These are phyloP conservation scores for Prorops nasuta DNA, from an alignment of 1,140 invertebrate species.

Conservation along the genomic window DNA sequence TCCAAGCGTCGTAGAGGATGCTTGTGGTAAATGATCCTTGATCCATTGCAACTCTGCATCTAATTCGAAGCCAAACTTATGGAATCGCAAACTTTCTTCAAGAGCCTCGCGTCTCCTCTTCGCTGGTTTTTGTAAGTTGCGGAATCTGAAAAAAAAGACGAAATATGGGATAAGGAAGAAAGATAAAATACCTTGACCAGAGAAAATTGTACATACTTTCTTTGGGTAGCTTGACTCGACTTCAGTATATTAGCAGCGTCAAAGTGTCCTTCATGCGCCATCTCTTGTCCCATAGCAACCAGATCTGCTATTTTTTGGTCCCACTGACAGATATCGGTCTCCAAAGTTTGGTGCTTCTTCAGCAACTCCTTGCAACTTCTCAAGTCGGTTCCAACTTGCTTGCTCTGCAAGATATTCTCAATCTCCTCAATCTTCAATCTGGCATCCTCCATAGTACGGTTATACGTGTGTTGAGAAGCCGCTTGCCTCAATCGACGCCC, in stretches of 20 bases:
- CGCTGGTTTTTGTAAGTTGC: slow-evolving; percentile 65
- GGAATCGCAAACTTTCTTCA: slow-evolving; percentile 83
- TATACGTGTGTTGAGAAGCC: slow-evolving; percentile 76
- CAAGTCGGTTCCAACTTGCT: slow-evolving; percentile 80
- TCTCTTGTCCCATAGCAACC: slow-evolving; percentile 77
- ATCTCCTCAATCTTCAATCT: slow-evolving; percentile 79
- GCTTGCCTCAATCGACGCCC: slow-evolving; percentile 76
- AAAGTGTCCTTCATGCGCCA: slow-evolving; percentile 92
- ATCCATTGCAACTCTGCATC: slow-evolving; percentile 96
- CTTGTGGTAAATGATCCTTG: slow-evolving; percentile 81
- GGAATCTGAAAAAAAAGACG: slow-evolving; percentile 50
- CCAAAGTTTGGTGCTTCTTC: slow-evolving; percentile 79
- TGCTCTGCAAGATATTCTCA: slow-evolving; percentile 70
- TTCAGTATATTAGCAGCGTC: slow-evolving; percentile 83
- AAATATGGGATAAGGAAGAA: not conserved
- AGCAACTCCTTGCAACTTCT: slow-evolving; percentile 85
- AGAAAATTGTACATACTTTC: slow-evolving; percentile 52
- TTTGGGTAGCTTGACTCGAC: slow-evolving; percentile 73
- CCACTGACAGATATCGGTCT: slow-evolving; percentile 78
- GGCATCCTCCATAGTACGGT: slow-evolving; percentile 76
- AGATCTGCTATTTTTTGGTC: slow-evolving; percentile 76
- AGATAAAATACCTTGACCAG: not conserved
- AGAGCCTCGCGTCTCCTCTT: slow-evolving; percentile 71
- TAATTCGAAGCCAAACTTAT: slow-evolving; percentile 93
- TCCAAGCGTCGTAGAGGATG: slow-evolving; percentile 72